A percentile compares a stretch with the other conserved stretches of the same genome.
Evolutionary conservation across 1,140 invertebrate genomes (phyloP).

Genomic region (Heliothis virescens): DNA sequence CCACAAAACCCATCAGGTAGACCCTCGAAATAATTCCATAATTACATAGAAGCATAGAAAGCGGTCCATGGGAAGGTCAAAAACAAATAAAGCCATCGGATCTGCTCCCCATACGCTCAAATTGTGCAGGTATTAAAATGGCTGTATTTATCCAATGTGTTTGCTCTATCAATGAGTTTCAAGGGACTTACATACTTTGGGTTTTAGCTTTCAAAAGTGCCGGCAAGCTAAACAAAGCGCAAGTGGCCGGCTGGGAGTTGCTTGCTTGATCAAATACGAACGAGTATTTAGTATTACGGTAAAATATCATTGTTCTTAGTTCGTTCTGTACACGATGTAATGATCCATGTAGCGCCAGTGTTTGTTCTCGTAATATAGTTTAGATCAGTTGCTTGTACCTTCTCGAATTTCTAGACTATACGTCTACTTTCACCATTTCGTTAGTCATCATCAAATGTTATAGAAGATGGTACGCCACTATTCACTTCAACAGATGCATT

Average conservation of each 20-base stretch:
- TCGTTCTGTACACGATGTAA: conserved; percentile 53
- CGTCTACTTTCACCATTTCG: neutral
- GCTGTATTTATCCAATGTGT: conserved; percentile 75
- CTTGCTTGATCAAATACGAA: conserved; percentile 75
- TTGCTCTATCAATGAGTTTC: conserved; percentile 80
- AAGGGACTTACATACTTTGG: conserved; percentile 81
- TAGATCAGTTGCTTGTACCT: neutral
- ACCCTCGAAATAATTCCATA: conserved; percentile 44
- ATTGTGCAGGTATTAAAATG: conserved; percentile 80
- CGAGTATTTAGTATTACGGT: conserved; percentile 73
- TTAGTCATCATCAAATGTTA: neutral
- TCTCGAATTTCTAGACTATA: neutral
- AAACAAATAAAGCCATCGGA: conserved; percentile 69
- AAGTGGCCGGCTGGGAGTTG: conserved; percentile 76
- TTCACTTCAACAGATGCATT: conserved; percentile 17
- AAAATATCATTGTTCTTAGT: conserved; percentile 74
- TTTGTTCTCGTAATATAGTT: conserved; percentile 33
- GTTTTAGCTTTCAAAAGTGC: conserved; percentile 85
- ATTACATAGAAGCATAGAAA: conserved; percentile 50
- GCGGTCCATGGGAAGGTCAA: conserved; percentile 68
- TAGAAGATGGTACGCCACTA: conserved; percentile 3
- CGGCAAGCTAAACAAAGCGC: conserved; percentile 74
- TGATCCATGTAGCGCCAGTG: conserved; percentile 49
- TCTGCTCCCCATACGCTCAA: conserved; percentile 81
- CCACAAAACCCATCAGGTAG: conserved; percentile 13